phyloP scores from a whole-genome alignment of 1,140 invertebrate genomes.

The Amphibalanus amphitrite region DNA sequence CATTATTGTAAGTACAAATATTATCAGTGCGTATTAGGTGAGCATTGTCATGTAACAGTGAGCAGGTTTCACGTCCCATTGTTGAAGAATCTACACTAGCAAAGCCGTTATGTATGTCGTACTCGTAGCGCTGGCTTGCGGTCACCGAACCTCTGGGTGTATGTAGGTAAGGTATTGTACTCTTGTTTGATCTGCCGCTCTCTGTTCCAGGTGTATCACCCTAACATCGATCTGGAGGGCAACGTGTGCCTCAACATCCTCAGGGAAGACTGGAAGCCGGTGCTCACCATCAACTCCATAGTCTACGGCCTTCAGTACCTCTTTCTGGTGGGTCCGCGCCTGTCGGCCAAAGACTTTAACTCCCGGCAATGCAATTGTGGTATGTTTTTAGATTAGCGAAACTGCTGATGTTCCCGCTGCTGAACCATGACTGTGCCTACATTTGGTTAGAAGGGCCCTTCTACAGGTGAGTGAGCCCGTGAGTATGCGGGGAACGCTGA shows the following conservation, averaged over 20 bases:
- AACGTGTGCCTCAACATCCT: conserved; percentile 90
- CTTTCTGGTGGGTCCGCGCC: conserved; percentile 70
- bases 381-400: conserved; percentile 97
- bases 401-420: conserved; percentile 60
- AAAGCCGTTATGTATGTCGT: too few relatives aligned
- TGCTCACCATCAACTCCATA: conserved; percentile 92
- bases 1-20: too few relatives aligned
- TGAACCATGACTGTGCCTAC: background rate
- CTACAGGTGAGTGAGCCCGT: background rate
- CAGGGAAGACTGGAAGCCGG: conserved; percentile 97
- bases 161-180: too few relatives aligned
- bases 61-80: too few relatives aligned
- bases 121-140: too few relatives aligned
- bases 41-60: too few relatives aligned
- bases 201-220: conserved; percentile 62
- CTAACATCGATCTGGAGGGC: conserved; percentile 86
- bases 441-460: background rate
- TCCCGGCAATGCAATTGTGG: conserved; percentile 92
- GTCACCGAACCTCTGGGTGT: too few relatives aligned
- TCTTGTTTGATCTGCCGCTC: background rate
- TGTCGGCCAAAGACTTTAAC: conserved; percentile 98
- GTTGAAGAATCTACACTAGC: too few relatives aligned
- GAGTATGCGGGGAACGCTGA: conserved; percentile 19
- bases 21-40: too few relatives aligned
- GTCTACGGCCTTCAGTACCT: conserved; percentile 96